Base-by-base conservation (phyloP, 2,113 vertebrate genomes). In the Stictonetta naevosa region DNA sequence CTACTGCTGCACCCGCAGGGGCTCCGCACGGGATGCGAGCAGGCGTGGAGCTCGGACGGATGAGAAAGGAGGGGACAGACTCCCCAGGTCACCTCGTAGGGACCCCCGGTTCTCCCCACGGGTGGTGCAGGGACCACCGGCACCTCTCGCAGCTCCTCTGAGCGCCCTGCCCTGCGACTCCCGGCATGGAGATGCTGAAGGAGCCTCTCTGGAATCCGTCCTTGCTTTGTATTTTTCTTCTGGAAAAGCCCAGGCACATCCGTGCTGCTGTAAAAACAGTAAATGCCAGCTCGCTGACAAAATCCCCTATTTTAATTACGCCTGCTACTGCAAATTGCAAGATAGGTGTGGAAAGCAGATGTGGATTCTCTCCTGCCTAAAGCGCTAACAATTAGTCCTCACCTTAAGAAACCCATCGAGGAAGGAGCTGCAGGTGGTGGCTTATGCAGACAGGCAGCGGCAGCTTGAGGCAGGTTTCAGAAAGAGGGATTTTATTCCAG, bases 401-500 rank as follows among this genome's bases (percentile, higher is more conserved):
- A 77, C 92, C 92, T 94, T 26, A 83, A 25, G 90, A 38, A 91
- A 82, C 80, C 66, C 0, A 5, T 2, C 0, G 33, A 22, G 77
- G 84, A 91, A 77, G 83, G 89, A 91, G 82, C 78, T 94, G 86
- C 90, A 58, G 84, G 59, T 7, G 55, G 28, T 9, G 64, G 90
- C 88, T 75, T 3, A 60, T 0, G 0, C 87, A 52, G 81, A 73
- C 66, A 75, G 90, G 83, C 76, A 92, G 83, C 8, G 0, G 91
- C 94, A 93, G 80, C 73, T 88, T 3, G 46, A 36, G 90, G 90
- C 81, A 72, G 46, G 78, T 19, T 34, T 42, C 68, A 15, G 67
- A 91, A 46, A 44, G 66, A 0, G 44, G 4, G 6, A 9, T 59
- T 68, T 56, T 5, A 25, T 11, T 53, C 38, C 90, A 83, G 87